Conservation (phyloP, 2,113 vertebrate species). For the Ciconia maguari region DNA sequence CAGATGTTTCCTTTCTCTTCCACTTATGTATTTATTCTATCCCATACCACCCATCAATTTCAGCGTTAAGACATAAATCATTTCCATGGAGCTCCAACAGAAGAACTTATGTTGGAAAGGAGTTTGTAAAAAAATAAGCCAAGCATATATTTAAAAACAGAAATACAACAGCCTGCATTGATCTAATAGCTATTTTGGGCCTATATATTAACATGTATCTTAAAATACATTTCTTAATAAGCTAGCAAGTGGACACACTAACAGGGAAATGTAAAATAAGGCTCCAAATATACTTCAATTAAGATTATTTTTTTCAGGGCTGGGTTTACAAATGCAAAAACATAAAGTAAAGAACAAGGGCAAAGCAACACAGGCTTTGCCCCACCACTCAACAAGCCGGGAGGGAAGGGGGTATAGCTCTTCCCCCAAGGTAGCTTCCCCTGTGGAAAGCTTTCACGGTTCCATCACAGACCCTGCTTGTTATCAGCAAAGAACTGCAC, state of each 20-base stretch:
- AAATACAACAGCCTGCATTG: not conserved
- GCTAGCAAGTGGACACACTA: not conserved
- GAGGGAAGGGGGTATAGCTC: not conserved
- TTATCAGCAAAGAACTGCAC: not conserved
- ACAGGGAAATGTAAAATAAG: not conserved
- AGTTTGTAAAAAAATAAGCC: not conserved
- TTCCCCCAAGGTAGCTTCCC: not conserved
- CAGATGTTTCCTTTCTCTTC: slow-evolving; percentile 57
- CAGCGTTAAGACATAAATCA: slow-evolving; percentile 46
- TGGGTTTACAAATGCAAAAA: not conserved
- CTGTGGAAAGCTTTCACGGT: not conserved
- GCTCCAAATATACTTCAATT: not conserved
- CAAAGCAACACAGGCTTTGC: not conserved
- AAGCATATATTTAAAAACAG: not conserved
- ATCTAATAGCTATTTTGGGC: not conserved
- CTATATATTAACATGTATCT: not conserved
- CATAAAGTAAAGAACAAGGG: not conserved
- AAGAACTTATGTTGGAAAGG: not conserved
- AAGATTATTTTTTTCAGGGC: not conserved
- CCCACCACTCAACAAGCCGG: not conserved
- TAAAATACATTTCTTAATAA: not conserved
- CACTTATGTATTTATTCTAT: slow-evolving; percentile 35
- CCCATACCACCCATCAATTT: slow-evolving; percentile 37
- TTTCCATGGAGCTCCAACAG: slow-evolving; percentile 8
- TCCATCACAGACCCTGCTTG: not conserved